A percentile compares a stretch with the other conserved stretches of the same genome.
Evolutionary conservation across 2,888 invertebrate species (phyloP).

Genomic region (Cephus rjabovi): DNA sequence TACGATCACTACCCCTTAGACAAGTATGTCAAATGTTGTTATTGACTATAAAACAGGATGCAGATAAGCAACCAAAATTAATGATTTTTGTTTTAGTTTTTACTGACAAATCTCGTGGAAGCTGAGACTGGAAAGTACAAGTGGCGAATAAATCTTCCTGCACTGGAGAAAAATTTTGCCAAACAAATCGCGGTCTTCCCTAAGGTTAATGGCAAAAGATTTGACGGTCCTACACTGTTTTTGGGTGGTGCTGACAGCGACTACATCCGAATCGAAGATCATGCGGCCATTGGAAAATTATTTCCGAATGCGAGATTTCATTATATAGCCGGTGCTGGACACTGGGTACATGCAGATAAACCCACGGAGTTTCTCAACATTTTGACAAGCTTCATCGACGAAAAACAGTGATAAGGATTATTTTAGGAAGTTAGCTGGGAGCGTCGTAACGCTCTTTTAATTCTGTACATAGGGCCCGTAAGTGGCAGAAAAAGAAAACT

Average conservation of each 20-base stretch:
- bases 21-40: conserved; percentile 45
- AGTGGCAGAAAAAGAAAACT: background rate
- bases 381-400: conserved; percentile 73
- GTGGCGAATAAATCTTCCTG: conserved; percentile 86
- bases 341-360: conserved; percentile 95
- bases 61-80: background rate
- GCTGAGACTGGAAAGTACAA: conserved; percentile 72
- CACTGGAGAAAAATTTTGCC: conserved; percentile 76
- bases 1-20: conserved; percentile 72
- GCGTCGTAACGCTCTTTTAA: background rate
- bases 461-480: background rate
- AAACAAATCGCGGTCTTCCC: conserved; percentile 77
- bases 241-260: conserved; percentile 86
- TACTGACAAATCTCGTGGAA: conserved; percentile 87
- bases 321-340: conserved; percentile 85
- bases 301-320: conserved; percentile 80
- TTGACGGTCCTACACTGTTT: conserved; percentile 80
- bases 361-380: conserved; percentile 80
- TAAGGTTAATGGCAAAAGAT: conserved; percentile 49
- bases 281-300: conserved; percentile 74
- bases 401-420: conserved; percentile 18
- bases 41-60: background rate
- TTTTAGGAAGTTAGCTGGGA: background rate
- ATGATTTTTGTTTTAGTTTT: conserved; percentile 70
- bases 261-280: conserved; percentile 76